Conservation (phyloP, 30 jellyfish, hydroid and myxozoan genomes). For the Cassiopea andromeda region DNA sequence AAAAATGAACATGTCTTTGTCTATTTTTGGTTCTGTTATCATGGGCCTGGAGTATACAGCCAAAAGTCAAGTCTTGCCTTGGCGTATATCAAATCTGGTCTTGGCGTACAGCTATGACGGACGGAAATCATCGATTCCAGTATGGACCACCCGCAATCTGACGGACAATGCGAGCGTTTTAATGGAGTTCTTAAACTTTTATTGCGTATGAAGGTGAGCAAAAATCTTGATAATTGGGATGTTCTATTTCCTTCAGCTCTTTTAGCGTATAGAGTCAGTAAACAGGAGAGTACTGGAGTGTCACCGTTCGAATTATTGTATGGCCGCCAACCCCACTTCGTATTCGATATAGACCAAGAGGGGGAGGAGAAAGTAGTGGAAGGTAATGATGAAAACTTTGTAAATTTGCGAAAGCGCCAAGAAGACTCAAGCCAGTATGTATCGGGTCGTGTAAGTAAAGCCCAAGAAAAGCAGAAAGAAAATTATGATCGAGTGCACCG, state of each 20-base stretch:
- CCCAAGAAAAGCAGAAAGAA: background rate
- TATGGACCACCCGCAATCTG: slow-evolving; percentile 33
- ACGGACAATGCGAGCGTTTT: slow-evolving; percentile 43
- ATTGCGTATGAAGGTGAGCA: slow-evolving; percentile 21
- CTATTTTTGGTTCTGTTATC: no score
- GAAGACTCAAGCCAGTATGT: background rate
- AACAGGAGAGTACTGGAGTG: slow-evolving; percentile 18
- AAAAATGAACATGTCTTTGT: no score
- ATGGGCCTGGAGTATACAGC: no score
- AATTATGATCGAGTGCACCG: background rate
- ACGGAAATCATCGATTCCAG: no score
- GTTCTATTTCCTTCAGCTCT: background rate
- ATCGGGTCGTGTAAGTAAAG: background rate
- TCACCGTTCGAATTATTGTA: no score
- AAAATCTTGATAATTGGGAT: slow-evolving; percentile 5
- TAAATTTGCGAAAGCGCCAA: background rate
- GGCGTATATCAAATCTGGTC: no score
- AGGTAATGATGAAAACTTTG: background rate
- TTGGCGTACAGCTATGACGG: no score
- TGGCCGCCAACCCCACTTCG: no score
- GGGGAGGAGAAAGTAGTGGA: background rate
- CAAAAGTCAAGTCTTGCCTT: no score
- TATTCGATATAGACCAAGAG: background rate
- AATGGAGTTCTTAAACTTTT: slow-evolving; percentile 7
- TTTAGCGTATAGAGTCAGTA: slow-evolving; percentile 10